Evolutionary conservation across 1,140 invertebrate species (phyloP), one percentile per base, ranked within the genome.

Genomic region (Heliconius melpomene): DNA sequence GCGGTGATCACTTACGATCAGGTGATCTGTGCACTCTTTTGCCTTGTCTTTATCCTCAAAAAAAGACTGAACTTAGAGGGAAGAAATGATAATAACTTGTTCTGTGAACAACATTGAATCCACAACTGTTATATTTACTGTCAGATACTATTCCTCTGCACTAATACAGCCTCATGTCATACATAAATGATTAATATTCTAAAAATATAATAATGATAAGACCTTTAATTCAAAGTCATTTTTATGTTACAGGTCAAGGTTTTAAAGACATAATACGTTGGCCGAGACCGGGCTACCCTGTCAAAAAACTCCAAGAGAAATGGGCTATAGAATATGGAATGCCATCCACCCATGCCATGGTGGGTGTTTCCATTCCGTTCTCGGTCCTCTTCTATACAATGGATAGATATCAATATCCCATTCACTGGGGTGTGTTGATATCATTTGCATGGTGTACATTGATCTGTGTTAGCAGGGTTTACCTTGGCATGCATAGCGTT

Each of bases 311-410:
- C 20, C 98, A 98, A 91, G 96, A 96, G 32, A 98, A 98, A 95
- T 98, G 97, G 97, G 96, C 97, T 1, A 91, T 98, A 81, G 98
- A 99, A 91, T 99, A 98, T 95, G 98, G 98, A 36, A 98, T 99
- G 97, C 98, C 98, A 16, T 98, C 98, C 6, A 98, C 98, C 2
- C 98, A 99, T 95, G 98, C 98, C 6, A 98, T 98, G 97, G 97
- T 98, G 70, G 97, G 96, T 6, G 95, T 98, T 26, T 97, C 97
- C 1, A 97, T 99, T 86, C 98, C 98, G 71, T 98, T 98, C 90
- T 97, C 97, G 20, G 95, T 98, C 72, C 88, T 98, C 76, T 94
- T 97, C 78, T 98, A 97, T 85, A 98, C 97, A 8, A 96, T 96
- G 88, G 95, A 97, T 88, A 95, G 97, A 94, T 99, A 98, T 91